Base-by-base conservation (phyloP, 2,888 invertebrate species). In the Steinernema carpocapsae region DNA sequence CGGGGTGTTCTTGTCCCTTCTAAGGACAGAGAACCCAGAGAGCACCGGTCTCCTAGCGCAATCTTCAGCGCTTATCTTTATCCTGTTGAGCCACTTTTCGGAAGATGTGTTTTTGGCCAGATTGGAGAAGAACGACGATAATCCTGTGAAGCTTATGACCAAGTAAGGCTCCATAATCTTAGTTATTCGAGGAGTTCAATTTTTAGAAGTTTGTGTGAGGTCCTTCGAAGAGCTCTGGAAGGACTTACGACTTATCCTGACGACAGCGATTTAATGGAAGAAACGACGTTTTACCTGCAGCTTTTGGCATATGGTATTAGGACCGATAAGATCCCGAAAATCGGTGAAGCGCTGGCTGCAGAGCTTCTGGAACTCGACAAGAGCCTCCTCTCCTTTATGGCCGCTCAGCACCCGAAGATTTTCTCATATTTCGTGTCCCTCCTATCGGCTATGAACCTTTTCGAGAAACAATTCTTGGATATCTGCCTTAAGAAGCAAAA, bases 51-150 rank as follows among this genome's bases (percentile, higher is more conserved):
- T 56, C 6, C 56, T 56, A 22, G 19, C 59, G 43, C 72, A 72
- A 19, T 59, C 56, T 45, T 56, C 64, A n/a, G 74, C 78, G 17
- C 32, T 78, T 14, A 17, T 78, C 7, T 78, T 76, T 46, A 26
- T 72, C 17, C 45, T 79, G 45, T 43, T 78, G 4, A 76, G 77
- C 42, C 73, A 72, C 64, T 46, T 76, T 32, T 74, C 79, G 0
- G 73, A 78, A 22, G 76, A 78, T 22, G 46, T 75, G 12, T 37
- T 78, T 43, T 19, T 78, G 48, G 43, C 77, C 10, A 46, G 76
- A 24, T 14, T 77, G 48, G 56, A 24, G 51, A 71, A 74, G 14
- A 56, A 56, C 42, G 56, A 70, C 29, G 73, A 52, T 19, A 46
- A 37, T 3, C 43, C 45, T 45, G 45, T 19, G n/a, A 14, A 0